Base-by-base conservation (phyloP, 2,888 invertebrate species). In the Luperina testacea region DNA sequence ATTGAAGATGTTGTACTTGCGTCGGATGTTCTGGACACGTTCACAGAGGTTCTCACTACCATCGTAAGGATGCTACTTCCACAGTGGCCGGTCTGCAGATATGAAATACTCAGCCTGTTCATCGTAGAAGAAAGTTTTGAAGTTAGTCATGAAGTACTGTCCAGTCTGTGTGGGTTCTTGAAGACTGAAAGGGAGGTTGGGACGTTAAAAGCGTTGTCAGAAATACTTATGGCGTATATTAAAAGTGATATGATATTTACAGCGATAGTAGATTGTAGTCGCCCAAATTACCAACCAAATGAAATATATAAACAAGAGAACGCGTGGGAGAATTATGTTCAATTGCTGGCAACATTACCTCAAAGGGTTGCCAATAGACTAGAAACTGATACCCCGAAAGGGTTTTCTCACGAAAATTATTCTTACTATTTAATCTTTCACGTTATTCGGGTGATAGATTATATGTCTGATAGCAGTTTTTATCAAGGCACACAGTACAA, bases 311-410 rank as follows among this genome's bases (percentile, higher is more conserved):
- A 86, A 64, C 84, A 88, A 1, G 90, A 91, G 63, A 82, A 86
- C 0, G 93, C 95, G 5, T 97, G 97, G 97, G 96, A 97, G 80
- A 95, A 95, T 59, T 97, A 97, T 42, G 95, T 98, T 0, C 98
- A 98, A 90, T 89, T 97, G 70, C 89, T 98, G 74, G 94, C 97
- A 13, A 98, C 98, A 3, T 89, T 98, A 73, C 98, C 98, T 0
- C 97, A 97, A 88, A 95, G 98, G 85, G 95, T 98, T 65, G 98
- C 98, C 15, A 99, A 99, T 91, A 97, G 97, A 87, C 88, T 98
- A 51, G 94, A 97, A 82, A 95, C 94, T 2, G 94, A 97, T 53
- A 95, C 97, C 9, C 97, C 97, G 0, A 95, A 97, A 80, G 95
- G 97, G 32, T 98, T 98, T 90, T 94, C 97, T 0, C 95, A 97